Evolutionary conservation across 2,797 vertebrate species (phyloP).

Genomic region (Helicolenus hilgendorfi): DNA sequence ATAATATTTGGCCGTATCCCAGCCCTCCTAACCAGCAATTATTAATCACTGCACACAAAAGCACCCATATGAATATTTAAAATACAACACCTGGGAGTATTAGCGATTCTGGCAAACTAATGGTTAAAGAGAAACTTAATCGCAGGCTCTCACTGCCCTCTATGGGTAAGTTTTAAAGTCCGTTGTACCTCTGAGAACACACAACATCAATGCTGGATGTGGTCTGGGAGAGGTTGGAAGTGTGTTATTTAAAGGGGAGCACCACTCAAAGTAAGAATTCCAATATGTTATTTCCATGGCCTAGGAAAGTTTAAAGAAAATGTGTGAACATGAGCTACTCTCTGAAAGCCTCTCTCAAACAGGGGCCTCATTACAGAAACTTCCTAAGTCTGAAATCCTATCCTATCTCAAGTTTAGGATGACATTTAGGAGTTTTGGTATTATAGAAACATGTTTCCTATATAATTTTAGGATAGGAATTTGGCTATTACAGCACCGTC

Average conservation of each 20-base stretch:
- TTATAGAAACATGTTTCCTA: too few species aligned
- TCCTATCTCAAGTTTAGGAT: too few species aligned
- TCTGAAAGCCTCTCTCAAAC: too few species aligned
- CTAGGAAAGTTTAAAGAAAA: too few species aligned
- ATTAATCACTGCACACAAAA: not conserved
- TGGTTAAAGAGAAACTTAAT: not conserved
- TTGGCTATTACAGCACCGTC: too few species aligned
- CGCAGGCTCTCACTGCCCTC: not conserved
- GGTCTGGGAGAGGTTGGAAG: not conserved
- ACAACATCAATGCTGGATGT: not conserved
- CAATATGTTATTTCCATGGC: too few species aligned
- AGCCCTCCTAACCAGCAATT: not conserved
- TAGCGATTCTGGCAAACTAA: not conserved
- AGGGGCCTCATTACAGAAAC: too few species aligned
- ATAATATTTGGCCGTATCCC: not conserved
- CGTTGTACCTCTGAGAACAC: not conserved
- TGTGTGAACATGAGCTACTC: too few species aligned
- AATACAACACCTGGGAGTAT: not conserved
- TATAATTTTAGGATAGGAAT: too few species aligned
- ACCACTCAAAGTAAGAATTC: too few species aligned
- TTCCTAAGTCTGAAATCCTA: too few species aligned
- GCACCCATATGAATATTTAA: not conserved
- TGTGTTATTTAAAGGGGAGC: not conserved
- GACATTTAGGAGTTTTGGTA: too few species aligned
- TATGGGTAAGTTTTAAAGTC: not conserved